Base-by-base conservation (phyloP, 2,888 invertebrate genomes). In the Clostera curtula region DNA sequence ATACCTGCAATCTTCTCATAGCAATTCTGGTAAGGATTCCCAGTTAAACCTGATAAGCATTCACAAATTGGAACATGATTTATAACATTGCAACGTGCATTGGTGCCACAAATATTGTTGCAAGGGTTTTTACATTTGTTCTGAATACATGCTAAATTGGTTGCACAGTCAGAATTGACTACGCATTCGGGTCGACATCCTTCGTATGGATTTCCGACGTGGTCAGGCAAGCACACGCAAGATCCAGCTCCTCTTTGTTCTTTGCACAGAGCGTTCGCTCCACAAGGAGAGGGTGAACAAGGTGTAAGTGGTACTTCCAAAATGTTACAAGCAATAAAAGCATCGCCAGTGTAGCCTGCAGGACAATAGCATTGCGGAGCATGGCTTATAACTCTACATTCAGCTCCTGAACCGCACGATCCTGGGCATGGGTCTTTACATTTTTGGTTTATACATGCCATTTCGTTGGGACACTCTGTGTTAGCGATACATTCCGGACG, bases 51-150 rank as follows among this genome's bases (percentile, higher is more conserved):
- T 24, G 83, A 64, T 25, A 85, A 56, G 63, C 93, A 93, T 49
- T 86, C 87, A 58, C 93, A 93, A 34, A 80, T 85, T 4, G 92
- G 91, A 16, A 87, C 65, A 63, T 93, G 93, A 55, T 90, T 90
- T 12, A 90, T 69, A 18, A 92, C 90, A 53, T 86, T 87, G 53
- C 93, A 93, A 26, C 88, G 71, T 6, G 93, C 90, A 60, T 92
- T 91, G 49, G 76, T 85, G 7, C 92, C 93, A 56, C 93, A 93
- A 28, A 89, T 88, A 42, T 91, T 91, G 0, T 87, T 88, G 49
- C 93, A 93, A 5, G 93, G 92, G 65, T 91, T 89, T 55, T 85
- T 80, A 57, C 93, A 93, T 70, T 91, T 91, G 49, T 88, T 89
- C 51, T 88, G 87, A 22, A 90, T 86, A 45, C 93, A 93, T 2